Base-by-base conservation (phyloP, 1,140 invertebrate genomes). In the Teleopsis dalmanni region DNA sequence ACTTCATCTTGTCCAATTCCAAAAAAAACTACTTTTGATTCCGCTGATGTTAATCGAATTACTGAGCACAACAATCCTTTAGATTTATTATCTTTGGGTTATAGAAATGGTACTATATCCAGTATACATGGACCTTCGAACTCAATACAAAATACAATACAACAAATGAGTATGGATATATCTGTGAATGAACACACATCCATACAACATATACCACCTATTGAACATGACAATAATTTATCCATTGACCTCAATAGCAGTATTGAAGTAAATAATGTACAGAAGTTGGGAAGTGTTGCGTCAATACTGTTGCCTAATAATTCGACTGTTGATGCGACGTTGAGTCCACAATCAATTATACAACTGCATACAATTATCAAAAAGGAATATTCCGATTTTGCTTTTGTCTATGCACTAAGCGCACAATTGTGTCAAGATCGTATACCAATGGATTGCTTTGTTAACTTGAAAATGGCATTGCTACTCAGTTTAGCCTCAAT, bases 391-490 rank as follows among this genome's bases (percentile, higher is more conserved):
- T 69, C 65, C 1, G 65, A 69, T 35, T 69, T 64, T 33, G 45
- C 62, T 0, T 69, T 64, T 36, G 53, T 69, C 6, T 69, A 66
- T 34, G 38, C 61, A 0, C 11, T 69, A 21, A 57, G 61, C 7
- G 57, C 59, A 0, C 65, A 69, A 31, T 38, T 69, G 3, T 34
- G 59, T 8, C 60, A 64, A 23, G 53, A 65, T 1, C 52, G 48
- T 13, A 55, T 62, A 19, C 65, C 65, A 13, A 69, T 69, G 61
- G 58, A 65, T 7, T 66, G 53, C 10, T 69, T 56, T 40, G 62
- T 62, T 0, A 59, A 60, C 18, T 40, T 69, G 0, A 69, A 69
- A 43, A 65, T 69, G 61, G 35, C 52, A 0, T 29, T 69, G n/a
- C 29, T 69, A 16, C 45, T 57, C 23, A 69, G 65, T 41, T 43